Evolutionary conservation across 2,888 invertebrate genomes (phyloP), one percentile per base, ranked within the genome.

Genomic region (Drosophila mercatorum): DNA sequence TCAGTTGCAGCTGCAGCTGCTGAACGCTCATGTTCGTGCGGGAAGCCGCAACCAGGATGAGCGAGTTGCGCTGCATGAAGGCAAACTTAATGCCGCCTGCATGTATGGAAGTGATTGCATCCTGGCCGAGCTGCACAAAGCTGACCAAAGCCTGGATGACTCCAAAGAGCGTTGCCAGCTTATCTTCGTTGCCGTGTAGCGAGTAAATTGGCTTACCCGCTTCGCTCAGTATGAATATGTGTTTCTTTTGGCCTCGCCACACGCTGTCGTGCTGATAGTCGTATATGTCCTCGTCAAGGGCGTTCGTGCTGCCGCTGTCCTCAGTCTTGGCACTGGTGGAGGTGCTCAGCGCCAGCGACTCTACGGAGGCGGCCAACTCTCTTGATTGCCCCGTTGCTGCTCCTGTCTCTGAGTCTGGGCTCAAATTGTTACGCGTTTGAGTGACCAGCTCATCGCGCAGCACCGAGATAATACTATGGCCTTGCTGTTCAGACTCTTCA

Each of bases 141-240:
- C 98, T 98, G 3, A 98, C 97, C 76, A 99, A 92, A 0, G 98
- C 98, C 93, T 98, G 98, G 94, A 98, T 97, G 0, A 99, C 97
- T 17, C 99, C 98, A 94, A 98, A 98, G 17, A 98, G 93, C 17
- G 98, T 98, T 8, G 97, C 98, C 87, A 99, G 93, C 92, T 97
- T 97, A 91, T 98, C 98, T 94, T 99, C 99, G 92, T 95, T 97
- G 6, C 98, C 98, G 93, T 97, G 96, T 88, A 97, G 95, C 12
- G 98, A 97, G 93, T 98, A 99, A 82, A 99, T 97, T 17, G 99
- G 99, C 93, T 99, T 99, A 3, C 99, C 99, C 12, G 99, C 98
- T 88, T 97, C 96, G 93, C 98, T 98, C 40, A 99, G 93, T 82
- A 99, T 97, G 92, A 99, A 99, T 38, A 99, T 95, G 93, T 99